Percentiles rank a stretch among this genome's conserved stretches.
phyloP scores from a whole-genome alignment of 2,888 invertebrate genomes.

The Cephus pygmeus region DNA sequence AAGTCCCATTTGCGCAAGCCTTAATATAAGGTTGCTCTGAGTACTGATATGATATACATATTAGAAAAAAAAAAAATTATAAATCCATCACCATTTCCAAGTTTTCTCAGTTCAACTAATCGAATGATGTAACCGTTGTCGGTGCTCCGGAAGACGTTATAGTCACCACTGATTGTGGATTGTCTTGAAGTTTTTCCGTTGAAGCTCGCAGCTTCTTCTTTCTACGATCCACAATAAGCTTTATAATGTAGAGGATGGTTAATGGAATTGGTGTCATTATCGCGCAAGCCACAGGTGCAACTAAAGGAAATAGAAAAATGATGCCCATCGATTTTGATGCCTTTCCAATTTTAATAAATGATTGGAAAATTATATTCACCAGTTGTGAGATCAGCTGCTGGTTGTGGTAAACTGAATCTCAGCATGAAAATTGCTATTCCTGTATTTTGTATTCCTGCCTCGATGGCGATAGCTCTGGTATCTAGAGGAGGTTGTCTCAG shows the following conservation, averaged over 20 bases:
- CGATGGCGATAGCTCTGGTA: slow-evolving; percentile 88
- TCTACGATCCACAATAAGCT: slow-evolving; percentile 42
- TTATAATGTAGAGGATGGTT: slow-evolving; percentile 65
- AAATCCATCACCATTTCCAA: not conserved
- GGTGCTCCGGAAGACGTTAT: not conserved
- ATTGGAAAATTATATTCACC: slow-evolving; percentile 65
- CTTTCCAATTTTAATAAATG: not conserved
- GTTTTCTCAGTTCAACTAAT: not conserved
- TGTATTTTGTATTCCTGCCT: slow-evolving; percentile 94
- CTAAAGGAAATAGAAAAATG: slow-evolving; percentile 67
- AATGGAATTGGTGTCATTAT: slow-evolving; percentile 94
- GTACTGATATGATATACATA: not conserved
- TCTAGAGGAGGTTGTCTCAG: slow-evolving; percentile 75
- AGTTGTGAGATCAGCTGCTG: slow-evolving; percentile 89
- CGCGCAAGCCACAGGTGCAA: slow-evolving; percentile 90
- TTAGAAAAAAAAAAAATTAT: not conserved
- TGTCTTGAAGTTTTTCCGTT: slow-evolving; percentile 43
- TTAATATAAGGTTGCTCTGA: not conserved
- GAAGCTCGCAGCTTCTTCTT: slow-evolving; percentile 40
- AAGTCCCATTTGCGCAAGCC: not conserved
- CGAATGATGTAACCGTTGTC: not conserved
- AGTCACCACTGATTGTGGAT: not conserved
- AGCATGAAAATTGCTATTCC: slow-evolving; percentile 91
- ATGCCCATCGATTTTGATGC: not conserved
- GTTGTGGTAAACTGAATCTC: slow-evolving; percentile 82